Evolutionary conservation across 2,888 invertebrate genomes (phyloP).

Genomic region (Thereva unica): DNA sequence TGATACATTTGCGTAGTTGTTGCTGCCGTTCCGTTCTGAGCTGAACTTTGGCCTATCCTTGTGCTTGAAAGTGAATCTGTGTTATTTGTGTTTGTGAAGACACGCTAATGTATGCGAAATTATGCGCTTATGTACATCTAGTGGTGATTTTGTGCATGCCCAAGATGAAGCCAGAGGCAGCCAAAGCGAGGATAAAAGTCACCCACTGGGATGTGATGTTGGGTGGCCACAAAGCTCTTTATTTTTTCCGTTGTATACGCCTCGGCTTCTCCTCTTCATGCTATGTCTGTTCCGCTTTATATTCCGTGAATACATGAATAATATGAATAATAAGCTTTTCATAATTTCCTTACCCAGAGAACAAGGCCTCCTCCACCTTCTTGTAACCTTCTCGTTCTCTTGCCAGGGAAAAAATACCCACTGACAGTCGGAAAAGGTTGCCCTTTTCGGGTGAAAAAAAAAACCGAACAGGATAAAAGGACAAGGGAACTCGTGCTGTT

Average conservation of each 20-base stretch:
- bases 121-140: constrained; percentile 7
- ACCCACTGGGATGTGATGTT: constrained; percentile 38
- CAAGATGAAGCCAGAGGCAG: constrained; percentile 6
- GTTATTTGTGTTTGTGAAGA: constrained; percentile 3
- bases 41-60: constrained; percentile 24
- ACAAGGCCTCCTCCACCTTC: background rate
- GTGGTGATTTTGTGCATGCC: constrained; percentile 23
- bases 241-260: constrained; percentile 34
- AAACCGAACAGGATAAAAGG: constrained; percentile 22
- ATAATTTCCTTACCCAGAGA: constrained; percentile 36
- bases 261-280: constrained; percentile 32
- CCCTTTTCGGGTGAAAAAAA: constrained; percentile 6
- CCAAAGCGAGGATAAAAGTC: constrained; percentile 39
- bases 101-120: constrained; percentile 21
- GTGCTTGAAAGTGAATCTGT: constrained; percentile 23
- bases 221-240: constrained; percentile 42
- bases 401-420: constrained; percentile 10
- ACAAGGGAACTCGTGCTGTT: constrained; percentile 22
- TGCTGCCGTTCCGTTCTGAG: constrained; percentile 16
- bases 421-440: constrained; percentile 25
- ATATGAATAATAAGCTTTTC: constrained; percentile 43
- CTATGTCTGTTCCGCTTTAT: constrained; percentile 31
- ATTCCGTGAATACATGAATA: constrained; percentile 42
- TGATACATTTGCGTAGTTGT: constrained; percentile 22
- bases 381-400: background rate